These are phyloP conservation scores for Silvanus unidentatus DNA, from an alignment of 2,888 invertebrate genomes.

Conservation along the genomic window DNA sequence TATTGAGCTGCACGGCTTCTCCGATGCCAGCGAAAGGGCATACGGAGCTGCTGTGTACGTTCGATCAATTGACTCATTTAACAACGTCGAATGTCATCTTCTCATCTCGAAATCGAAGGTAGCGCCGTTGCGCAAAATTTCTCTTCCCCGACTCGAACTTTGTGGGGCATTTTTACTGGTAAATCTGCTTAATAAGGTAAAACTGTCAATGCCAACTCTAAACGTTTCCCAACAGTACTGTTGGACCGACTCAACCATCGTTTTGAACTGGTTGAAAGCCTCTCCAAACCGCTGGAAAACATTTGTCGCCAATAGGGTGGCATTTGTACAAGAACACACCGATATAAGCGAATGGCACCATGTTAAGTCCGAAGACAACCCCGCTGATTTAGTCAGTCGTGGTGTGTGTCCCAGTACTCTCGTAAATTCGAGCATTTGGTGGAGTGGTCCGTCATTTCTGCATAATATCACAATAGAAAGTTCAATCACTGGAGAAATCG, in stretches of 20 bases:
- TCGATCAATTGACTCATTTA: slow-evolving; percentile 7
- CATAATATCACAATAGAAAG: too few species aligned
- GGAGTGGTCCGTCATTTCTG: slow-evolving; percentile 11
- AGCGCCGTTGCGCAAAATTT: slow-evolving; percentile 24
- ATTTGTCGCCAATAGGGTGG: slow-evolving; percentile 24
- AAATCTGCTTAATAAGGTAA: slow-evolving; percentile 4
- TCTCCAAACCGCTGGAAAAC: slow-evolving; percentile 17
- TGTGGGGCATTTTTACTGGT: slow-evolving; percentile 23
- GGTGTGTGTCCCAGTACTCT: slow-evolving; percentile 14
- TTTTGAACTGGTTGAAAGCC: slow-evolving; percentile 6
- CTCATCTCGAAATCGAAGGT: slow-evolving; percentile 29
- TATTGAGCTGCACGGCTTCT: slow-evolving; percentile 19
- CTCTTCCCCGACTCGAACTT: slow-evolving; percentile 26
- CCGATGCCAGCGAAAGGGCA: slow-evolving; percentile 17
- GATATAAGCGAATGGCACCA: slow-evolving; percentile 15
- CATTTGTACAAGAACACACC: slow-evolving; percentile 18
- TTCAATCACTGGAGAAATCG: too few species aligned
- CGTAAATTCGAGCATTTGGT: slow-evolving; percentile 11
- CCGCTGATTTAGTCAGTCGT: slow-evolving; percentile 14
- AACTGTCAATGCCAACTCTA: neutral
- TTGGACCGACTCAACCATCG: slow-evolving; percentile 26
- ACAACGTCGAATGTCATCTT: slow-evolving; percentile 10
- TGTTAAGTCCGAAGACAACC: slow-evolving; percentile 12
- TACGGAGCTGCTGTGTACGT: slow-evolving; percentile 19
- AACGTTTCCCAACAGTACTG: slow-evolving; percentile 6